Evolutionary conservation across 2,888 invertebrate species (phyloP).

Genomic region (Oxytorus armatus): DNA sequence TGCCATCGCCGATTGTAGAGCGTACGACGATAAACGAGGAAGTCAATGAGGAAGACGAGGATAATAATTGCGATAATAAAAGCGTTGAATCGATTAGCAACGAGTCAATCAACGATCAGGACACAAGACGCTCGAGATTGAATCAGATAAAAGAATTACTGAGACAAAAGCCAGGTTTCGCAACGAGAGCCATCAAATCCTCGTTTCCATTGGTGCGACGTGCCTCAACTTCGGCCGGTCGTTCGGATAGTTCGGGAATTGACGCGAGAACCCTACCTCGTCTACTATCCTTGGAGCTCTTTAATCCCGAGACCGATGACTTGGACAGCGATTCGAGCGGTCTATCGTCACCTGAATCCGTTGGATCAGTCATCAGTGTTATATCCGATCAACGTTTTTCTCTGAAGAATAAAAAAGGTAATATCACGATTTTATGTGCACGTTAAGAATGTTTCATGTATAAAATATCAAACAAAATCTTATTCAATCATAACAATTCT

Average conservation of each 20-base stretch:
- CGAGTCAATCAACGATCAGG: slow-evolving; percentile 80
- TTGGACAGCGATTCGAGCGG: slow-evolving; percentile 95
- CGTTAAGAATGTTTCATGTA: too few relatives aligned
- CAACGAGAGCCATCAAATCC: slow-evolving; percentile 85
- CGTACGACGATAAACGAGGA: too few relatives aligned
- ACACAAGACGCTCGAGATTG: slow-evolving; percentile 87
- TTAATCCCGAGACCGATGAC: slow-evolving; percentile 96
- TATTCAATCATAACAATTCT: too few relatives aligned
- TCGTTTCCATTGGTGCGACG: slow-evolving; percentile 90
- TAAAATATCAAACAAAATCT: too few relatives aligned
- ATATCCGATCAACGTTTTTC: slow-evolving; percentile 87
- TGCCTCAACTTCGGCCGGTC: slow-evolving; percentile 86
- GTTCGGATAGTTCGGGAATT: slow-evolving; percentile 86
- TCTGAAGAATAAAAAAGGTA: slow-evolving; percentile 71
- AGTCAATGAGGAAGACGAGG: too few relatives aligned
- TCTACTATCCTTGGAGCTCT: slow-evolving; percentile 92
- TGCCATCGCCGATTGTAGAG: too few relatives aligned
- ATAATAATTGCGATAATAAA: slow-evolving; percentile 19
- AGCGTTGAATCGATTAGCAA: slow-evolving; percentile 35
- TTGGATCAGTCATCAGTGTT: slow-evolving; percentile 94
- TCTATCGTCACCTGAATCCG: slow-evolving; percentile 94
- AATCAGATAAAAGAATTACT: slow-evolving; percentile 90
- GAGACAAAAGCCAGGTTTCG: slow-evolving; percentile 89
- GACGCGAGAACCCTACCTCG: slow-evolving; percentile 90
- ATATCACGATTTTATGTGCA: too few relatives aligned